phyloP scores from a whole-genome alignment of 2,113 vertebrate species.

The Eira barbara region DNA sequence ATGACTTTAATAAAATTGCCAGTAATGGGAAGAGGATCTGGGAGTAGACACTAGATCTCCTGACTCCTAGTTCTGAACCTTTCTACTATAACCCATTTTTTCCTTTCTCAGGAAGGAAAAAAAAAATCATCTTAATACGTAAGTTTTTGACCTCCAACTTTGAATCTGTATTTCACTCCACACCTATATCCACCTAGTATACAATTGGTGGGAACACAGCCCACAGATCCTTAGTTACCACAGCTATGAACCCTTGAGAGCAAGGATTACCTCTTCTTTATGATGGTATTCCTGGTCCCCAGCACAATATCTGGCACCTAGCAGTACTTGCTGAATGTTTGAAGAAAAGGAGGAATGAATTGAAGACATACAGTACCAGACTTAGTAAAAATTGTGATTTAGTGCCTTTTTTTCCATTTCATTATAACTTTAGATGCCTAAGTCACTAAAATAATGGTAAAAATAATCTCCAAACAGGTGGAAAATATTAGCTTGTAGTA shows the following conservation, averaged over 20 bases:
- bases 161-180: not conserved
- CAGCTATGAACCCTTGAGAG: not conserved
- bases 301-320: not conserved
- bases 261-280: not conserved
- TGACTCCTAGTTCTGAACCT: not conserved
- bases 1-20: not conserved
- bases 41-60: not conserved
- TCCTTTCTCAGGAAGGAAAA: not conserved
- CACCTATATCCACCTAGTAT: not conserved
- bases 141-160: not conserved
- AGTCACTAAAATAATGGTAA: constrained; percentile 40
- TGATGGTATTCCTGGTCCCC: not conserved
- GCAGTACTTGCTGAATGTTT: not conserved
- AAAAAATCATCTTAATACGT: not conserved
- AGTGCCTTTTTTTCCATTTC: not conserved
- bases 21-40: not conserved
- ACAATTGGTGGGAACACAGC: not conserved
- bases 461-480: constrained; percentile 29
- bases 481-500: not conserved
- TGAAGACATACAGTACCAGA: not conserved
- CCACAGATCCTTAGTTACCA: not conserved
- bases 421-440: not conserved
- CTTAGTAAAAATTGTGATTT: constrained; percentile 10
- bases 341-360: constrained; percentile 4
- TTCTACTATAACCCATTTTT: not conserved